Evolutionary conservation across 2,113 vertebrate genomes (phyloP).

Genomic region (Oryzias curvinotus): DNA sequence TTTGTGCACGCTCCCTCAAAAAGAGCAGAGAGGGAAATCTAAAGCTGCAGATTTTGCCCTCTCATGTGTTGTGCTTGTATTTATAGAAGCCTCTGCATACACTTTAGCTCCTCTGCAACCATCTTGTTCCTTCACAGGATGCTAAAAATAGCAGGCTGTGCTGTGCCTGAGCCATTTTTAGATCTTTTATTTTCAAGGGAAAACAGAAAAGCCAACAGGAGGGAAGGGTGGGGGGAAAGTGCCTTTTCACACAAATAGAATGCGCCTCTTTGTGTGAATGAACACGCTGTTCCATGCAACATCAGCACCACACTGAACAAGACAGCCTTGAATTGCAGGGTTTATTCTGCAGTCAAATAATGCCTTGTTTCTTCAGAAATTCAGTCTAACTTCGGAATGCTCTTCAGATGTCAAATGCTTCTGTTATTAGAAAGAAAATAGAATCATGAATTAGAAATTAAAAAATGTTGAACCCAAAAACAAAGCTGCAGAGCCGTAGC

Average conservation of each 20-base stretch:
- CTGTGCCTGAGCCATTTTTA: constrained; percentile 65
- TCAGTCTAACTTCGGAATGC: too few relatives aligned
- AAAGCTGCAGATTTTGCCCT: constrained; percentile 26
- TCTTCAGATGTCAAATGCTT: too few relatives aligned
- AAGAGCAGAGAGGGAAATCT: constrained; percentile 14
- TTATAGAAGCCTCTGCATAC: constrained; percentile 64
- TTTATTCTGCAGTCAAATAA: not conserved
- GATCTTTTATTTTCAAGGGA: constrained; percentile 41
- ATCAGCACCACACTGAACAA: not conserved
- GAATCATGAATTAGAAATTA: too few relatives aligned
- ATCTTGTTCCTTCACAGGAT: constrained; percentile 71
- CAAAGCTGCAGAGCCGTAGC: too few relatives aligned
- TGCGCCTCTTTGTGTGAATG: constrained; percentile 35
- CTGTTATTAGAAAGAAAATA: too few relatives aligned
- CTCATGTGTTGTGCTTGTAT: constrained; percentile 55
- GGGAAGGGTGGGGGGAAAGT: constrained; percentile 11
- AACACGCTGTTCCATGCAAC: constrained; percentile 27
- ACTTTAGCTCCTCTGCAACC: constrained; percentile 65
- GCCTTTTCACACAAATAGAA: constrained; percentile 36
- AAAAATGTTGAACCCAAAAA: too few relatives aligned
- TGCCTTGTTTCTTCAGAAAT: not conserved
- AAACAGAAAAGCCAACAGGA: constrained; percentile 13
- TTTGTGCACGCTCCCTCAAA: constrained; percentile 26
- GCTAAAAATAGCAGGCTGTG: constrained; percentile 75
- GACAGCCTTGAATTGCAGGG: not conserved